Base-by-base conservation (phyloP, 2,888 invertebrate species). In the Leptinotarsa rubiginosa region DNA sequence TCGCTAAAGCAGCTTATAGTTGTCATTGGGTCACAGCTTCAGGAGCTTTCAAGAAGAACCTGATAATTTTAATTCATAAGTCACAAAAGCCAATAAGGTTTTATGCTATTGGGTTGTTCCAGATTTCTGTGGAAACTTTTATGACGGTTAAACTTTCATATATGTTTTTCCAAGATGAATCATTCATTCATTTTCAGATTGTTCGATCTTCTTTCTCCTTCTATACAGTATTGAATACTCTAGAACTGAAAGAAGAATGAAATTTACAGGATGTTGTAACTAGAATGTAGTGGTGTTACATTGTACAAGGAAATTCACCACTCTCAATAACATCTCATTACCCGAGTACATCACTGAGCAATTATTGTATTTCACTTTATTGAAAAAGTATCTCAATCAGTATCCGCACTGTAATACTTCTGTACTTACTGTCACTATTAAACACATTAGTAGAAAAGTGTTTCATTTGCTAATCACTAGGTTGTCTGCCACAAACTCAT, bases 61-160 rank as follows among this genome's bases (percentile, higher is more conserved):
- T 80, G 5, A 15, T 73, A 20, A 70, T 72, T 65, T 78, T 80
- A 47, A 74, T 78, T 0, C 65, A 47, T 18, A 68, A 68, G 47
- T 18, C 73, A 47, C 80, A 80, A 52, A 74, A 65, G 41, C 78
- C 77, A 3, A 70, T 80, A 31, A 65, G 72, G 52, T 20, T 80
- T 18, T 69, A 72, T 65, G 74, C 77, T 16, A 25, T 75, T 25
- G 65, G 65, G n/a, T 72, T 76, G 47, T 76, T 80, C 31, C 74
- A 78, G 13, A 75, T 80, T 13, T 80, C 80, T 16, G 73, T 80
- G 41, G 74, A 77, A 18, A 78, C 70, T 16, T 80, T 77, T 50
- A 47, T 75, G 22, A 74, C 56, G 72, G 80, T 78, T 66, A 67
- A 64, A 15, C 16, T 3, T 2, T 22, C 2, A 56, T 22, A 15